Base-by-base conservation (phyloP, 2,113 vertebrate genomes). In the Oplegnathus fasciatus region DNA sequence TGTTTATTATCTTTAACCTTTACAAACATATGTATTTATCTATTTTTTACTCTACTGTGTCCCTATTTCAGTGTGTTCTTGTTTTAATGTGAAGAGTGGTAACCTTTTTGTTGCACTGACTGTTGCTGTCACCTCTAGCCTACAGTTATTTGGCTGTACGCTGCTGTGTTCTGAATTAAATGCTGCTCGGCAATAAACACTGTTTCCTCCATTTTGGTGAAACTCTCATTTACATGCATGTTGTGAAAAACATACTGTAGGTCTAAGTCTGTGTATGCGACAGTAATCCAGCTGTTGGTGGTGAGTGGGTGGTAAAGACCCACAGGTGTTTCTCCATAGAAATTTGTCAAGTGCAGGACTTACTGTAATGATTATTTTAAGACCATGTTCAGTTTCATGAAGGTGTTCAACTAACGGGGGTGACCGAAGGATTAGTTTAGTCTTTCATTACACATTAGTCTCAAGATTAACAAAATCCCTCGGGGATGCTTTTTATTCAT, bases 41-140 rank as follows among this genome's bases (percentile, higher is more conserved):
- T 78, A 66, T 90, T 91, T 94, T 92, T 86, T 92, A 92, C 75
- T 86, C 65, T 75, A 69, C 20, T 6, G 80, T 92, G 88, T 94
- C 75, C 24, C 71, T 89, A 76, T 87, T 87, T 88, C 69, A 64
- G 7, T 54, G 89, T 84, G 85, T 81, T 91, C 87, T 84, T 70
- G 73, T 82, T 87, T 82, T 14, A 84, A 77, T 90, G 87, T 91
- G 85, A 88, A 52, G 55, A 65, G 55, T 75, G 30, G 55, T 84
- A 75, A 83, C 26, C 37, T 84, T 84, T 90, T 66, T 80, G 80
- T 91, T 90, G 86, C 84, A 87, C 85, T 88, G 75, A 89, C 87
- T 92, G 78, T 86, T 86, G 78, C 74, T 73, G 72, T 83, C 78
- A 85, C 84, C 20, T 84, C 69, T 57, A 67, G 81, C 83, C 78